phyloP scores from a whole-genome alignment of 37 sponge, comb jelly and placozoan species.

The Agelas oroides region DNA sequence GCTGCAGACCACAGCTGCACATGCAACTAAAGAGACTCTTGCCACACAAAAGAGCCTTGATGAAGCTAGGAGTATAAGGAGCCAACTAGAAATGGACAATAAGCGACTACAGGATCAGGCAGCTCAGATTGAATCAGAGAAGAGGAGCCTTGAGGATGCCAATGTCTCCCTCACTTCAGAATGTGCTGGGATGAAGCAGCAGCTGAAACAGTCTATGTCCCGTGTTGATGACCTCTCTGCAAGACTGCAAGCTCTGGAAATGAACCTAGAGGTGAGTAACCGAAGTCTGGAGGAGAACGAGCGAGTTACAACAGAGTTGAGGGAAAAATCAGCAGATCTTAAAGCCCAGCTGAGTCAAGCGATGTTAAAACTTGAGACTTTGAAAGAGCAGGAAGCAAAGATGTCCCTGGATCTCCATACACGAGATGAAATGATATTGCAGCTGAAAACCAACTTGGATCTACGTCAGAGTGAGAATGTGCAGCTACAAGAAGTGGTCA shows the following conservation, averaged over 20 bases:
- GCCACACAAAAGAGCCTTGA: neutral
- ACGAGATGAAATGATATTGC: conserved; percentile 27
- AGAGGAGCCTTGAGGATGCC: neutral
- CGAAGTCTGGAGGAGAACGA: conserved; percentile 23
- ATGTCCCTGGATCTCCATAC: conserved; percentile 4
- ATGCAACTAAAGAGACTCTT: conserved; percentile 2
- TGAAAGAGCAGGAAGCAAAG: neutral
- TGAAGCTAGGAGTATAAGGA: neutral
- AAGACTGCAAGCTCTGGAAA: conserved; percentile 11
- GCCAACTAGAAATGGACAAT: neutral
- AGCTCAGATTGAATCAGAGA: neutral
- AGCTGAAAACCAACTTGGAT: conserved; percentile 35
- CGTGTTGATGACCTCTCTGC: conserved; percentile 13
- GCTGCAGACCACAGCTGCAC: conserved; percentile 14
- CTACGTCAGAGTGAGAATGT: conserved; percentile 35
- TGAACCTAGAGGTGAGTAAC: conserved; percentile 10
- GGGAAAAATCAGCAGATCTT: neutral
- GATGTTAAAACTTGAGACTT: neutral
- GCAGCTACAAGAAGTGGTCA: conserved; percentile 19
- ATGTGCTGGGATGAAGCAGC: conserved; percentile 12
- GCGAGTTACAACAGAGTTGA: neutral
- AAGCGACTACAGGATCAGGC: neutral
- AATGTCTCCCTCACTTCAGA: conserved; percentile 3
- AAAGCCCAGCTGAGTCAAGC: neutral
- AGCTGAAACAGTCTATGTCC: neutral